Conservation (phyloP, 2,888 invertebrate species). For the Chrysotoxum bicinctum region DNA sequence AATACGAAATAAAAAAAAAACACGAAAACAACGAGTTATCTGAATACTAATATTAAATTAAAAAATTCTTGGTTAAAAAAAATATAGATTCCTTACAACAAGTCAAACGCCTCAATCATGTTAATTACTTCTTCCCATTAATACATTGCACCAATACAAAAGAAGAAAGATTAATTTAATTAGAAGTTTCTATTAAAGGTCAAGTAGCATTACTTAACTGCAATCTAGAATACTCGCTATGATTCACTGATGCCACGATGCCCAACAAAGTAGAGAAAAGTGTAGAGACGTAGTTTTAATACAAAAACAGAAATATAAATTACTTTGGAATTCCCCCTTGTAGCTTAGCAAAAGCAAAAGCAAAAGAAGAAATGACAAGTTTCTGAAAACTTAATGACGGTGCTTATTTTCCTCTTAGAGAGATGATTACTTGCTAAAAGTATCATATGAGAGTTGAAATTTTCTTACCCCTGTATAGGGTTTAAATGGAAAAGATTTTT, state of each 20-base stretch:
- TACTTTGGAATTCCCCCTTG: background rate
- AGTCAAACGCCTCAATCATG: background rate
- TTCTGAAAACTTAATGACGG: background rate
- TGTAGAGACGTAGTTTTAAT: background rate
- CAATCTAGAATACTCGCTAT: background rate
- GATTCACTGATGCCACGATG: conserved; percentile 1
- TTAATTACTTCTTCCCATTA: background rate
- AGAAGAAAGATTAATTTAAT: conserved; percentile 16
- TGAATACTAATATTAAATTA: background rate
- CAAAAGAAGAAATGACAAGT: background rate
- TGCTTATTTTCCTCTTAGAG: background rate
- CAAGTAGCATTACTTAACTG: background rate
- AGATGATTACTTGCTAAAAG: conserved; percentile 8
- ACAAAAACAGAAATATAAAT: background rate
- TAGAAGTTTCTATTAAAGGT: background rate
- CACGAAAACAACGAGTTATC: background rate
- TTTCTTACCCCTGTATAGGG: background rate
- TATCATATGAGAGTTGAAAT: background rate
- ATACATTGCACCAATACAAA: background rate
- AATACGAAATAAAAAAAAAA: background rate
- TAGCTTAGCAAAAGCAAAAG: background rate
- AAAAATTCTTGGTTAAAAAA: background rate
- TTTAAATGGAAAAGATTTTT: background rate
- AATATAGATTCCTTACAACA: background rate
- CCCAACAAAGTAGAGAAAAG: background rate